Evolutionary conservation across 2,888 invertebrate species (phyloP), one percentile per base, ranked within the genome.

Genomic region (Tillus elongatus): DNA sequence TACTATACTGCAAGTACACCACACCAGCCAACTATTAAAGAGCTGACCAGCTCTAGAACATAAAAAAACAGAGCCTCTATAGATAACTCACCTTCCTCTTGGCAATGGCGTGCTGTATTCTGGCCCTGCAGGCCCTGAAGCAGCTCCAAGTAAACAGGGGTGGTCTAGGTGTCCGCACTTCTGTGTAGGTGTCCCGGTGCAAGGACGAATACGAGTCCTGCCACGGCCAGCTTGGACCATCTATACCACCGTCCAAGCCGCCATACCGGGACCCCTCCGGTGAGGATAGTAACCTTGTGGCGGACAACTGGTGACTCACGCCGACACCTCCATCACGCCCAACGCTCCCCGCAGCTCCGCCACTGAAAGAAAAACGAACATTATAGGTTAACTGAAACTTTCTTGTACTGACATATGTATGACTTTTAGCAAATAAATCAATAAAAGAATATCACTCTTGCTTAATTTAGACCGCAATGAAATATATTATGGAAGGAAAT

Each of bases 271-370:
- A 82, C 34, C 84, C 83, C 65, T 86, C 86, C 44, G 87, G 86
- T 34, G 87, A 86, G 45, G 85, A 80, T 48, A 88, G 73, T 39
- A 88, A 73, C 42, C 86, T 77, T 44, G 86, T 86, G 36, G 86
- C 86, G 47, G 87, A 87, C 57, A 88, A 68, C 66, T 88, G 87
- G 64, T 87, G 85, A 52, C 82, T 79, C 57, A 79, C 81, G 54
- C 79, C 79, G 64, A 80, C 79, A 66, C 84, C 82, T 60, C 0
- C n/a, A n/a, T n/a, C n/a, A 61, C 64, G 10, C 40, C 42, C 35
- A 33, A 4, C 33, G 19, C 32, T 27, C 14, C 27, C 24, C n/a
- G n/a, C n/a, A n/a, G n/a, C n/a, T n/a, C n/a, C n/a, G n/a, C n/a
- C n/a, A n/a, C n/a, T n/a, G n/a, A n/a, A n/a, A n/a, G n/a, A n/a